Evolutionary conservation across 2,888 invertebrate species (phyloP), one percentile per base, ranked within the genome.

Genomic region (Drosophila leonis): DNA sequence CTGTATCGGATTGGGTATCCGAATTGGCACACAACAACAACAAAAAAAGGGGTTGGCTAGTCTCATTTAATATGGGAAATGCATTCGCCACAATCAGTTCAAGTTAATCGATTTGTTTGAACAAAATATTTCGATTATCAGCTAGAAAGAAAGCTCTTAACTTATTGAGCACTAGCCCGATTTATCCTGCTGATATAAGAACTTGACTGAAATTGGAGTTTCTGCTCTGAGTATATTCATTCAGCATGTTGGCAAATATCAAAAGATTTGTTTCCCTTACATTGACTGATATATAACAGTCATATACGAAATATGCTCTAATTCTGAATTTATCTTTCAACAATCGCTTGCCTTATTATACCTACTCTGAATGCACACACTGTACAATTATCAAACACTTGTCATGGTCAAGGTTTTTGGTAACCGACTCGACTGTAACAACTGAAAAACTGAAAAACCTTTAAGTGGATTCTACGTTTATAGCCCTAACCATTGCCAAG

Each of bases 401-500:
- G 59, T 56, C 55, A 51, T 27, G 41, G 35, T 60, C 33, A 41
- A 55, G 39, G 56, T 37, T 42, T 42, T 37, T n/a, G 10, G 27
- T n/a, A 37, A 31, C 3, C 35, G 20, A 24, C 15, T 39, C 51
- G 39, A 18, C 41, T 24, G 39, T 35, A 27, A 48, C 33, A 15
- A 54, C 46, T 33, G 54, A 5, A 20, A 29, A 35, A 63, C n/a
- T 31, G 41, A 51, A 59, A 39, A 31, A 42, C 55, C 41, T 46
- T 56, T 55, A 55, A 76, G 59, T 64, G 51, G 64, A 70, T 55
- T 49, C 49, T 46, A 48, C 35, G 31, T 33, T 48, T 39, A 35
- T 51, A 48, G n/a, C 46, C 51, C 59, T 41, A 54, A 24, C 37
- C n/a, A 39, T 27, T 24, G 44, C 33, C 6, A 1, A 8, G 42